Percentiles rank a stretch among this genome's conserved stretches.
phyloP scores from a whole-genome alignment of 2,888 invertebrate species.

The Aelia acuminata region DNA sequence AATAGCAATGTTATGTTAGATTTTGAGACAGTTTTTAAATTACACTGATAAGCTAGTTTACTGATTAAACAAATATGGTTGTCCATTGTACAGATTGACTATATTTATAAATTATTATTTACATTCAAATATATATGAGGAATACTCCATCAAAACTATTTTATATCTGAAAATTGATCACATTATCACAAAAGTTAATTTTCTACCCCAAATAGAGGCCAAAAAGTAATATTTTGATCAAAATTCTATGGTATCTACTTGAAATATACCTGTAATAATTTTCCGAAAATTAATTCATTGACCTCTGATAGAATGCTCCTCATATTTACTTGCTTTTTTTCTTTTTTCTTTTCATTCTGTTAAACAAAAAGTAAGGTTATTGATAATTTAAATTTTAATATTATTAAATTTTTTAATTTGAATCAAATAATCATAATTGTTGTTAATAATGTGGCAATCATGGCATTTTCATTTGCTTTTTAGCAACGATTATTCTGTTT shows the following conservation, averaged over 20 bases:
- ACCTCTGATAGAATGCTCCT: too few species aligned
- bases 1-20: background rate
- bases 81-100: background rate
- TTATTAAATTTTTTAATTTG: background rate
- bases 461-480: background rate
- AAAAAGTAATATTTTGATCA: too few species aligned
- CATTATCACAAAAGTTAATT: too few species aligned
- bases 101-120: background rate
- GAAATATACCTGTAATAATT: too few species aligned
- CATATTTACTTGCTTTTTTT: too few species aligned
- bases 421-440: background rate
- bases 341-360: too few species aligned
- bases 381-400: background rate
- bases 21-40: background rate
- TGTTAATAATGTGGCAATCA: slow-evolving; percentile 2
- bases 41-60: background rate
- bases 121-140: too few species aligned
- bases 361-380: background rate
- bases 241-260: too few species aligned
- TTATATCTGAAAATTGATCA: too few species aligned
- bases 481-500: background rate
- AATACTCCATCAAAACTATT: too few species aligned
- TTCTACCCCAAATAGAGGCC: too few species aligned
- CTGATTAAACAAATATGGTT: background rate
- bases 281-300: too few species aligned